A percentile compares a stretch with the other conserved stretches of the same genome.
Evolutionary conservation across 1,140 invertebrate genomes (phyloP).

Genomic region (Helicoverpa zea): DNA sequence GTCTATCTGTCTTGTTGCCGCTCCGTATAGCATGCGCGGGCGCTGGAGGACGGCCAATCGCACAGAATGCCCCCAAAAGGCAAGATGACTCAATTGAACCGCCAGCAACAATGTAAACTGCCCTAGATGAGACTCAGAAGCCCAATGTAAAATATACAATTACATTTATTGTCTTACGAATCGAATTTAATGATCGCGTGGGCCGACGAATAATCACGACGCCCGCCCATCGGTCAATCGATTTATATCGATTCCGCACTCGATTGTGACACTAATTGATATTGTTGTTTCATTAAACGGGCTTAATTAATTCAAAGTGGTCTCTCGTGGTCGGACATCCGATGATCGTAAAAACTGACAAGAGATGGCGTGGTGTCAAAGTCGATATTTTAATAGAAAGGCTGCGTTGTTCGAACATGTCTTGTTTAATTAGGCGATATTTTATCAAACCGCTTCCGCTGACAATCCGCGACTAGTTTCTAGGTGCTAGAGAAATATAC

Average conservation of each 20-base stretch:
- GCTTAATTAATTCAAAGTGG: conserved; percentile 71
- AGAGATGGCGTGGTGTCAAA: conserved; percentile 60
- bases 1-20: conserved; percentile 1
- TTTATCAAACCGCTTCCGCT: conserved; percentile 65
- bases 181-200: conserved; percentile 62
- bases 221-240: conserved; percentile 53
- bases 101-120: conserved; percentile 14
- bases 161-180: conserved; percentile 49
- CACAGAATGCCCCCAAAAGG: conserved; percentile 35
- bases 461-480: conserved; percentile 56
- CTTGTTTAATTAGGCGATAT: conserved; percentile 67
- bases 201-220: conserved; percentile 59
- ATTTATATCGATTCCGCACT: conserved; percentile 62
- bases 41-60: conserved; percentile 5
- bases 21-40: conserved; percentile 8
- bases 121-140: conserved; percentile 15
- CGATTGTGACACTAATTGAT: conserved; percentile 73
- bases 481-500: conserved; percentile 56
- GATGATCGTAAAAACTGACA: conserved; percentile 62
- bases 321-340: conserved; percentile 50
- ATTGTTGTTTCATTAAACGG: conserved; percentile 64
- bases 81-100: conserved; percentile 40
- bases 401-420: conserved; percentile 51
- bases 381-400: conserved; percentile 65
- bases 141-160: conserved; percentile 47